Percentiles rank a stretch among this genome's conserved stretches.
Conservation (phyloP, 1,140 invertebrate species). For the Pseudomyrmex sp. region DNA sequence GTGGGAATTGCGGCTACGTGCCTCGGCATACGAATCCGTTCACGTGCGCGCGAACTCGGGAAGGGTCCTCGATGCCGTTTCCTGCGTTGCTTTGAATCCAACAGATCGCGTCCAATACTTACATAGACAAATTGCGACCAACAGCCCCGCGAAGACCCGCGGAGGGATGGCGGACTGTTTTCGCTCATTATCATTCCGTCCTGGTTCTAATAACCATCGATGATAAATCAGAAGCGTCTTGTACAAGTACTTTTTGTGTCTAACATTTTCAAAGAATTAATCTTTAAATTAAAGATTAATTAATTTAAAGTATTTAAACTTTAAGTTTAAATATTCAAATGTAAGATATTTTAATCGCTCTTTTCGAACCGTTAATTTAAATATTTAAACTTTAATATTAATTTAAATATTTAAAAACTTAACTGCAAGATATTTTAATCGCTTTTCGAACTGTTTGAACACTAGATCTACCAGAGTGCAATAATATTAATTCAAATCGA, state of each 20-base stretch:
- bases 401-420: neutral
- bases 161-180: neutral
- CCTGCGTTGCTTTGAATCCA: conserved; percentile 64
- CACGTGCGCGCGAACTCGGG: conserved; percentile 33
- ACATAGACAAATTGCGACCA: conserved; percentile 71
- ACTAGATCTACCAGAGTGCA: too few relatives aligned
- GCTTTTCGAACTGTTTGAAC: too few relatives aligned
- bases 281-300: neutral
- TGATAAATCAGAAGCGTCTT: conserved; percentile 69
- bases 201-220: conserved; percentile 53
- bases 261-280: too few relatives aligned
- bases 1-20: conserved; percentile 80
- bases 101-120: conserved; percentile 74
- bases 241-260: neutral
- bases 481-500: too few relatives aligned
- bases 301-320: too few relatives aligned
- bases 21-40: conserved; percentile 76
- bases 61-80: conserved; percentile 36
- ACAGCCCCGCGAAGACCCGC: conserved; percentile 37
- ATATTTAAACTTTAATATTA: too few relatives aligned
- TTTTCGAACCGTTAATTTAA: too few relatives aligned
- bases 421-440: neutral
- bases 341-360: too few relatives aligned
- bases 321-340: too few relatives aligned
- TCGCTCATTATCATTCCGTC: conserved; percentile 70